phyloP scores from a whole-genome alignment of 1,140 invertebrate genomes.

The Cheumatopsyche charites region DNA sequence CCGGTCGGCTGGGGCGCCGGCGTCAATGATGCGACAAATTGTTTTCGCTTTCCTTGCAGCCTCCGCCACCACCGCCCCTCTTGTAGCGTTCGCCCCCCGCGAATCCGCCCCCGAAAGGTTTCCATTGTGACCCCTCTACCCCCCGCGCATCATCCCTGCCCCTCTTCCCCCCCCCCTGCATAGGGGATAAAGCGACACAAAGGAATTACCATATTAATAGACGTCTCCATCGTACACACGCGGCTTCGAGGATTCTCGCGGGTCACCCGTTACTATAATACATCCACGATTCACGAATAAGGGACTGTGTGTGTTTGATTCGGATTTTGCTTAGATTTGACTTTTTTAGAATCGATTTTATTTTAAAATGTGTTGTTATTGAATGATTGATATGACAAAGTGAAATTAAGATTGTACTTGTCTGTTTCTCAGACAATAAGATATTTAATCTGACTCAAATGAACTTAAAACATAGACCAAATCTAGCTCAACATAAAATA shows the following conservation, averaged over 20 bases:
- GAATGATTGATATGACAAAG: too few species aligned
- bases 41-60: slow-evolving; percentile 44
- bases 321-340: too few species aligned
- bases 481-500: too few species aligned
- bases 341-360: too few species aligned
- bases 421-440: too few species aligned
- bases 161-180: background rate
- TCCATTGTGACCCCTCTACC: slow-evolving; percentile 1
- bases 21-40: slow-evolving; percentile 48
- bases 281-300: too few species aligned
- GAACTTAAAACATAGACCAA: too few species aligned
- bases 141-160: background rate
- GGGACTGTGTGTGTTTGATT: too few species aligned
- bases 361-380: too few species aligned
- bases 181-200: slow-evolving; percentile 38
- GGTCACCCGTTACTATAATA: too few species aligned
- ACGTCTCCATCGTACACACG: slow-evolving; percentile 31
- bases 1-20: slow-evolving; percentile 38
- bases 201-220: slow-evolving; percentile 45
- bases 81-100: background rate
- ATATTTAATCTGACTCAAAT: too few species aligned
- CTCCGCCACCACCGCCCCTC: slow-evolving; percentile 16
- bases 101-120: background rate
- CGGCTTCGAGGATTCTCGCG: background rate
- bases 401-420: too few species aligned